phyloP scores from a whole-genome alignment of 2,797 vertebrate species.

The Halcyon smyrnensis region DNA sequence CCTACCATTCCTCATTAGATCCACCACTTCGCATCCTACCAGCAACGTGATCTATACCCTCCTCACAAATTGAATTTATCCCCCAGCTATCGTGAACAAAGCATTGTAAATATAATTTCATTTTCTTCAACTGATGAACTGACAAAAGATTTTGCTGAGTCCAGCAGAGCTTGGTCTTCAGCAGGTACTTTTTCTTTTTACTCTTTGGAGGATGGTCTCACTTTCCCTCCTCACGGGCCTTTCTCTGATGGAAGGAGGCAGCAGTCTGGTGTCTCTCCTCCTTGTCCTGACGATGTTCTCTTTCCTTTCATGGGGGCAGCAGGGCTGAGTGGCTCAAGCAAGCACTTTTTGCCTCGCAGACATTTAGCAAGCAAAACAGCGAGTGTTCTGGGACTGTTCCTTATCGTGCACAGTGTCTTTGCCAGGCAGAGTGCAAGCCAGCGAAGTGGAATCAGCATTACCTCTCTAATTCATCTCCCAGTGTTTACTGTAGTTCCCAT shows the following conservation, averaged over 20 bases:
- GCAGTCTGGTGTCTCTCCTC: background rate
- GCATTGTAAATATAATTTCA: background rate
- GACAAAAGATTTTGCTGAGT: background rate
- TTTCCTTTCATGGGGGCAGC: background rate
- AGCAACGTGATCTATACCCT: background rate
- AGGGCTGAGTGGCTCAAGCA: background rate
- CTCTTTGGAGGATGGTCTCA: background rate
- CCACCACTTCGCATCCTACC: background rate
- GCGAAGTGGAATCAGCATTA: background rate
- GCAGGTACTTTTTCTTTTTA: background rate
- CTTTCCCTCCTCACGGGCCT: rapidly evolving
- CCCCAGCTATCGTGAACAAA: background rate
- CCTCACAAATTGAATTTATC: background rate
- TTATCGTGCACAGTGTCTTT: background rate
- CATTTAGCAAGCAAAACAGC: background rate
- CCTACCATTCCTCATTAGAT: background rate
- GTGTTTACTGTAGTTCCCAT: background rate
- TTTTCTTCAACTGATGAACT: background rate
- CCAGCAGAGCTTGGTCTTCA: background rate
- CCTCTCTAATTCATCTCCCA: background rate
- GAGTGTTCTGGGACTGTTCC: background rate
- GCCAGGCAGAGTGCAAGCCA: background rate
- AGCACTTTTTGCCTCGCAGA: background rate
- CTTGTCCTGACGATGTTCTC: rapidly evolving
- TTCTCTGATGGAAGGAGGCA: background rate